Conservation (phyloP, 2,888 invertebrate species). For the Ophion ventricosus region DNA sequence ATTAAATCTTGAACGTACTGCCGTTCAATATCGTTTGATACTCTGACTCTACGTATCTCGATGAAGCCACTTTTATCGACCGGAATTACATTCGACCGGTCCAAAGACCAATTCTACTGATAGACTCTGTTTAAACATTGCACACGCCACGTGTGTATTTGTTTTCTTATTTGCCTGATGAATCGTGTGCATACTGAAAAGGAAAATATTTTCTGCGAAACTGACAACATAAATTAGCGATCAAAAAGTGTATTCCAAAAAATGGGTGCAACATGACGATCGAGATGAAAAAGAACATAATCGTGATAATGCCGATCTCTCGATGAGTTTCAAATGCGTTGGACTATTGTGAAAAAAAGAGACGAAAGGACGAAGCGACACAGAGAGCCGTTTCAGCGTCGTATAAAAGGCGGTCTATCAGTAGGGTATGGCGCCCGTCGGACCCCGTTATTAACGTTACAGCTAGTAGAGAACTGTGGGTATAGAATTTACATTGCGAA, state of each 20-base stretch:
- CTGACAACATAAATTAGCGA: not conserved
- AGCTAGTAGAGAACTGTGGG: constrained; percentile 71
- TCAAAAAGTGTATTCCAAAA: not conserved
- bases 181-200: not conserved
- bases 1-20: constrained; percentile 74
- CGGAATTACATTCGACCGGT: constrained; percentile 67
- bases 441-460: constrained; percentile 67
- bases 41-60: constrained; percentile 69
- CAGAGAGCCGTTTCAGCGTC: no score
- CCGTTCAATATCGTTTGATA: constrained; percentile 66
- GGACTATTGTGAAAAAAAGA: no score
- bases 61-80: constrained; percentile 70
- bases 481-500: constrained; percentile 73
- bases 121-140: constrained; percentile 72
- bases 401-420: constrained; percentile 58
- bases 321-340: not conserved
- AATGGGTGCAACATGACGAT: not conserved
- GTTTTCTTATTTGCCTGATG: not conserved
- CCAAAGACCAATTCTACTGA: constrained; percentile 73
- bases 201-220: not conserved
- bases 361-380: no score
- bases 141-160: not conserved
- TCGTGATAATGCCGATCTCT: not conserved
- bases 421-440: constrained; percentile 70
- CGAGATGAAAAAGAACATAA: not conserved